Base-by-base conservation (phyloP, 2,113 vertebrate species). In the Grammomys dolichurus region DNA sequence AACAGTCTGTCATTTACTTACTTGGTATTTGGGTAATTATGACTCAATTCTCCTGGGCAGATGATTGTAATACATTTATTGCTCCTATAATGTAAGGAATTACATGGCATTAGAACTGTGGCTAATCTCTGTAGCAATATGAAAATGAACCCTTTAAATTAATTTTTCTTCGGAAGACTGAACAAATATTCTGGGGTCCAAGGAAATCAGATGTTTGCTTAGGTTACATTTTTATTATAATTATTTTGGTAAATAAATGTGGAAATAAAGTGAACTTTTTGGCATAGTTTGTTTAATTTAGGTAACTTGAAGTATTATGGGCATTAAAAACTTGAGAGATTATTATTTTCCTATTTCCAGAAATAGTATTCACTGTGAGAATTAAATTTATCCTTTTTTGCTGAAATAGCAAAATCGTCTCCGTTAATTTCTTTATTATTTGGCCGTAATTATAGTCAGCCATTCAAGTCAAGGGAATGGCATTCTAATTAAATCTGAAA, bases 401-500 rank as follows among this genome's bases (percentile, higher is more conserved):
- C 48, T 77, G 51, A 92, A 76, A 87, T 22, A 76, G 63, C 67
- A 90, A 93, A 58, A 58, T 76, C 40, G 28, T 80, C 9, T 92
- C 82, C 88, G 22, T 72, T 91, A 88, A 89, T 96, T 76, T 96
- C 77, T 80, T 7, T 89, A 24, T 92, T 94, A 48, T 69, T 89
- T 51, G 82, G 58, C 67, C 2, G 76, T 73, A 40, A 36, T 72
- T 89, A 69, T 43, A 73, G 72, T 89, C 33, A 81, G 75, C 56
- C 51, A 86, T 75, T 95, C 72, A 94, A 86, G 31, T 51, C 51
- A 94, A 90, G 14, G 40, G 65, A 97, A 85, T 94, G 48, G 54
- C 82, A 82, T 89, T 72, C 65, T 89, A 92, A 65, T 89, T 92
- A 80, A 96, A 76, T 91, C 40, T 63, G 56, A 76, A 48, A 48